These are phyloP conservation scores for Pristionchus exspectatus DNA, from an alignment of 2,888 invertebrate species.

Conservation along the genomic window DNA sequence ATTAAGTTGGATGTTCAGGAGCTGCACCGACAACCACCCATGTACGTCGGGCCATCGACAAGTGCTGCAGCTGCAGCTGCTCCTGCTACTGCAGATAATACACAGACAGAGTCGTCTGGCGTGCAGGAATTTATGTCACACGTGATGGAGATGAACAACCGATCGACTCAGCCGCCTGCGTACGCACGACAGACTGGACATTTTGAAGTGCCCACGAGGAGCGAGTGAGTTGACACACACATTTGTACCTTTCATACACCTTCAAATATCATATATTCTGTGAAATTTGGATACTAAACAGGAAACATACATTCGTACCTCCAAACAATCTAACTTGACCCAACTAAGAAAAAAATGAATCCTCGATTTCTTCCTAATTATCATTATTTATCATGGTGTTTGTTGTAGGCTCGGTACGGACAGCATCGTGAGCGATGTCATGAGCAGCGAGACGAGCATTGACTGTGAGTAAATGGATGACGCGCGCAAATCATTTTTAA, in stretches of 20 bases:
- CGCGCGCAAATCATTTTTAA: too few species aligned
- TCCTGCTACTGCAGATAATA: not conserved
- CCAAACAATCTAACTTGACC: too few species aligned
- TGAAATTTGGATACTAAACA: too few species aligned
- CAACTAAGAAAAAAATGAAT: too few species aligned
- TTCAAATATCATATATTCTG: too few species aligned
- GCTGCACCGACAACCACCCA: not conserved
- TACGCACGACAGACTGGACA: not conserved
- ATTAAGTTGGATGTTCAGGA: not conserved
- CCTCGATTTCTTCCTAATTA: too few species aligned
- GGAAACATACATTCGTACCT: too few species aligned
- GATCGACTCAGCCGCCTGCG: not conserved
- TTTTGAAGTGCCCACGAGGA: constrained; percentile 6
- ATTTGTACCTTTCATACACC: too few species aligned
- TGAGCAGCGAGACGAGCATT: constrained; percentile 48
- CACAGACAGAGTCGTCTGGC: not conserved
- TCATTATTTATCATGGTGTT: not conserved
- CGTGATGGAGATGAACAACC: not conserved
- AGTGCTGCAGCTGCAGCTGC: not conserved
- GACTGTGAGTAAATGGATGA: constrained; percentile 1
- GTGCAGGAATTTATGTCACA: not conserved
- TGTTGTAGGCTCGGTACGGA: not conserved
- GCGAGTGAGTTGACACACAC: not conserved
- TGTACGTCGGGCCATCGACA: not conserved
- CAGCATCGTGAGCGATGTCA: not conserved